Conservation (phyloP, 2,113 vertebrate genomes). For the Phalacrocorax carbo region DNA sequence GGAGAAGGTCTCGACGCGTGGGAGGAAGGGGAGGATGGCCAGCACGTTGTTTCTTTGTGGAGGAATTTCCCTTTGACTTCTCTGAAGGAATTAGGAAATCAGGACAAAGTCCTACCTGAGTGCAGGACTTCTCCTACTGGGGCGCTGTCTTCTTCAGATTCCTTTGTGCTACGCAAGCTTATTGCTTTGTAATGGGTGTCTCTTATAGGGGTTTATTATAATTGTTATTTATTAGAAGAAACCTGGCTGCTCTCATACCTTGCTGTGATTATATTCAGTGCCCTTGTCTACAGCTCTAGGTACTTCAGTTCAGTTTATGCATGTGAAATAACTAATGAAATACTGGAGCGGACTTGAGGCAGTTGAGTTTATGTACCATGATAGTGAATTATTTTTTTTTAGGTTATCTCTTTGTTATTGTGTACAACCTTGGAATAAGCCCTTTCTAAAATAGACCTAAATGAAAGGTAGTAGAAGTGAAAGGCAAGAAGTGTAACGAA, state of each 20-base stretch:
- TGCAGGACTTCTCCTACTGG: background rate
- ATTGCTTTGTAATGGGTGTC: background rate
- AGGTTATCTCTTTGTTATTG: background rate
- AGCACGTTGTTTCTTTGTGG: accelerated
- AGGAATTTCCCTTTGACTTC: background rate
- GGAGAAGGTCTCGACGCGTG: background rate
- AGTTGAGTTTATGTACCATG: background rate
- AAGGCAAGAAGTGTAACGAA: background rate
- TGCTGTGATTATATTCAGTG: background rate
- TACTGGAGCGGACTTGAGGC: background rate
- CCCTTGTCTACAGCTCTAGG: background rate
- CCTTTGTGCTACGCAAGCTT: background rate
- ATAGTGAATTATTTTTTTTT: background rate
- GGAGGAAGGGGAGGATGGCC: background rate
- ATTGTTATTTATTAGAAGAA: background rate
- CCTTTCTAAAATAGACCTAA: background rate
- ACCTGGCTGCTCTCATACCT: background rate
- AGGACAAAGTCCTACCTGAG: background rate
- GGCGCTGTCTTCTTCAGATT: background rate
- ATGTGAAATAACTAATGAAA: background rate
- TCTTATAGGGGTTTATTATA: background rate
- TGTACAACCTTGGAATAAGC: background rate
- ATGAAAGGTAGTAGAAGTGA: background rate
- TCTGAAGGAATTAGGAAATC: background rate
- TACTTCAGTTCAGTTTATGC: background rate